phyloP scores from a whole-genome alignment of 2,888 invertebrate species.

The Busseola fusca region DNA sequence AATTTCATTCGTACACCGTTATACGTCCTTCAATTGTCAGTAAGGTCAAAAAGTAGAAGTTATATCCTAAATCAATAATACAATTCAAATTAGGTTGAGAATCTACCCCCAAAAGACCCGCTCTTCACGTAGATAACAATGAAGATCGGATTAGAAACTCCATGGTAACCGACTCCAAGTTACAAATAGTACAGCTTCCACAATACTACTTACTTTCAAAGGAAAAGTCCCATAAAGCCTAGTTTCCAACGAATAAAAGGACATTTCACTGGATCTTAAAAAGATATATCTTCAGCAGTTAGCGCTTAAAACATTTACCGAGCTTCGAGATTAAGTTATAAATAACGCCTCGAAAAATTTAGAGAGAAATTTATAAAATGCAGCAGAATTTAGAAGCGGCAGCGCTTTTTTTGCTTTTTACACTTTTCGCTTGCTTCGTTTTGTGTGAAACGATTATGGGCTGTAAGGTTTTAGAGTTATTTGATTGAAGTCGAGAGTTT shows the following conservation, averaged over 20 bases:
- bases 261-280: slow-evolving; percentile 57
- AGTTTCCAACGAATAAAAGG: slow-evolving; percentile 55
- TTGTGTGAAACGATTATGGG: slow-evolving; percentile 29
- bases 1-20: background rate
- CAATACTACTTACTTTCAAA: slow-evolving; percentile 17
- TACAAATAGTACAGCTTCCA: slow-evolving; percentile 14
- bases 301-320: slow-evolving; percentile 83
- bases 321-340: slow-evolving; percentile 87
- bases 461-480: slow-evolving; percentile 15
- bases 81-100: background rate
- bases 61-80: background rate
- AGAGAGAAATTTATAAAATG: slow-evolving; percentile 81
- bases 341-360: slow-evolving; percentile 86
- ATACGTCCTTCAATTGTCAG: background rate
- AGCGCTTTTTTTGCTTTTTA: slow-evolving; percentile 62
- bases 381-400: slow-evolving; percentile 66
- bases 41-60: background rate
- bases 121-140: background rate
- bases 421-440: slow-evolving; percentile 9
- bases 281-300: slow-evolving; percentile 75
- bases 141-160: background rate
- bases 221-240: slow-evolving; percentile 24
- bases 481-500: slow-evolving; percentile 1
- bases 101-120: background rate
- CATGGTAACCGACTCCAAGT: background rate